Base-by-base conservation (phyloP, 2,888 invertebrate genomes). In the Chrysina gloriosa region DNA sequence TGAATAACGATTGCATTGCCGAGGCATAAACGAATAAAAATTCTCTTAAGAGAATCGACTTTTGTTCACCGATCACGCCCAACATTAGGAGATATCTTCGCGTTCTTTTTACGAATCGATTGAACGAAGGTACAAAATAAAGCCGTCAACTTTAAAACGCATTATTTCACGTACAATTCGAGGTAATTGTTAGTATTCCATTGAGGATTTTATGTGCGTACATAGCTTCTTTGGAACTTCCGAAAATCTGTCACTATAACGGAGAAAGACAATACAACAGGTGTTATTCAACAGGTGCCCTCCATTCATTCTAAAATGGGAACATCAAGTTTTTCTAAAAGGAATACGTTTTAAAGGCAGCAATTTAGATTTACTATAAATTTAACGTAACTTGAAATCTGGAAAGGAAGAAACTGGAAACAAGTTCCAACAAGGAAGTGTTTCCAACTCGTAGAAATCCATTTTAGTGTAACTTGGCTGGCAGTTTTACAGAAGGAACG, bases 151-250 rank as follows among this genome's bases (percentile, higher is more conserved):
- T 61, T 42, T 61, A 61, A 16, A 6, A 61, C 42, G 27, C 42
- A 61, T 61, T 11, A 61, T 27, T 61, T 25, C 58, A 61, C 42
- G 42, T 61, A 61, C 42, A 14, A 25, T 42, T 61, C 42, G 45
- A 61, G n/a, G 58, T 58, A 58, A 5, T 58, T 58, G 58, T 58
- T 58, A 58, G 29, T 61, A 61, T 61, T 61, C 58, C 16, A 52
- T 19, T 6, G 34, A n/a, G 16, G 7, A 27, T 9, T 42, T 7
- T 19, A 27, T 27, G 42, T 29, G 27, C 29, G 45, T 9, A 45
- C 39, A 27, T 29, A 19, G 42, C 29, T 27, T 29, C 23, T 25
- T 45, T 29, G 31, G 4, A 31, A 23, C 58, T 61, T 42, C 58
- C 42, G 42, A 61, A 61, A 42, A n/a, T 61, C 42, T 21, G 16